Conservation (phyloP, 2,113 vertebrate genomes). For the Diglossa brunneiventris region DNA sequence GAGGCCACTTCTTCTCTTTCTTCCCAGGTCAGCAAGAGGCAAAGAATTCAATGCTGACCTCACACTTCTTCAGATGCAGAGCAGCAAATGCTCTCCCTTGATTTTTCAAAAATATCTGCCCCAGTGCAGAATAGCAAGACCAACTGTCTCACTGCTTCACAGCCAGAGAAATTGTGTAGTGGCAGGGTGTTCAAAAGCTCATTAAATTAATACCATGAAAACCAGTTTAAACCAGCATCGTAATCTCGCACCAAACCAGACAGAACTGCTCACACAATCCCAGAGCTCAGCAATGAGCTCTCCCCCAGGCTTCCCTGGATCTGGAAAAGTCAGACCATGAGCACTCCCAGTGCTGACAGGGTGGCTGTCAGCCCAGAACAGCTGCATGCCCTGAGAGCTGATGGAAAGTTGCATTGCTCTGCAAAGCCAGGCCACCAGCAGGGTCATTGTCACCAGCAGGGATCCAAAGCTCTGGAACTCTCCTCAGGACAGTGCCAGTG, state of each 20-base stretch:
- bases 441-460: fast-evolving
- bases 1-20: neutral
- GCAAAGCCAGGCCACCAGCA: neutral
- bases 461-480: neutral
- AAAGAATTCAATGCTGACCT: neutral
- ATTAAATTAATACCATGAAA: neutral
- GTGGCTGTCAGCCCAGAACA: neutral
- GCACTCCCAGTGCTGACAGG: neutral
- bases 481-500: neutral
- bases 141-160: neutral
- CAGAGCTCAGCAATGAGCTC: neutral
- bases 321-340: neutral
- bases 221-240: neutral
- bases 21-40: neutral
- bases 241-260: neutral
- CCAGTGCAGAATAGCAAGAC: neutral
- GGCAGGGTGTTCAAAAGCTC: neutral
- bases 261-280: neutral
- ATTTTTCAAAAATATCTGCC: neutral
- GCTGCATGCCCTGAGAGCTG: neutral
- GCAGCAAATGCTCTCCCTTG: neutral
- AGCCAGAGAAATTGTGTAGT: neutral
- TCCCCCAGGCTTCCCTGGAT: neutral
- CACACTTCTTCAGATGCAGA: neutral
- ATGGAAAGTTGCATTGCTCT: fast-evolving